phyloP scores from a whole-genome alignment of 1,140 invertebrate species.

The Drosophila pallidifrons region DNA sequence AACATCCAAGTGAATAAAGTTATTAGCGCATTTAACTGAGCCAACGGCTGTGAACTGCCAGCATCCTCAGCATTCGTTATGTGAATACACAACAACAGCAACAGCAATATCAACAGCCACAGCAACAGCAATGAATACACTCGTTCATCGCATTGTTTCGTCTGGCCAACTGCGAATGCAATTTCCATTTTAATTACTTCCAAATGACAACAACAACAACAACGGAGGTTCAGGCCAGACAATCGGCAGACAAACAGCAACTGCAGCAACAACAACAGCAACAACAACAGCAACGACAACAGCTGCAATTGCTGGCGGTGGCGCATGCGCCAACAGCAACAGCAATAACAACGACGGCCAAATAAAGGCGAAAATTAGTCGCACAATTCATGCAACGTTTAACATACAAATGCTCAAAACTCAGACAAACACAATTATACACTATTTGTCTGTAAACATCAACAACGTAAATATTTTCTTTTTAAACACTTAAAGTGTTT shows the following conservation, averaged over 20 bases:
- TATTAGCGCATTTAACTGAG: slow-evolving; percentile 81
- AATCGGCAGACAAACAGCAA: slow-evolving; percentile 60
- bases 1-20: slow-evolving; percentile 72
- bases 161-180: slow-evolving; percentile 69
- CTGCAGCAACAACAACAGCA: slow-evolving; percentile 35
- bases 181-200: slow-evolving; percentile 82
- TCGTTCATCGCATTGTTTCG: slow-evolving; percentile 51
- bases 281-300: slow-evolving; percentile 27
- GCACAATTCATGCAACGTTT: slow-evolving; percentile 71
- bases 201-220: slow-evolving; percentile 57
- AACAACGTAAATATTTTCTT: slow-evolving; percentile 8
- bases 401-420: slow-evolving; percentile 43
- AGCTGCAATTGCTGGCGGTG: slow-evolving; percentile 37
- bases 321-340: slow-evolving; percentile 62
- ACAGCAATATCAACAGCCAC: slow-evolving; percentile 7
- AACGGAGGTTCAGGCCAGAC: slow-evolving; percentile 52
- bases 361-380: slow-evolving; percentile 65
- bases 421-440: background rate
- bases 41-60: slow-evolving; percentile 57
- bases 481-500: slow-evolving; percentile 1
- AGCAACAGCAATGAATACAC: slow-evolving; percentile 19
- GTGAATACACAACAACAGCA: slow-evolving; percentile 26
- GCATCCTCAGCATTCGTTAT: slow-evolving; percentile 50
- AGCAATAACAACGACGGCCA: slow-evolving; percentile 38
- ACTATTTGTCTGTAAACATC: background rate